Evolutionary conservation across 2,888 invertebrate genomes (phyloP).

Genomic region (Acronicta alni): DNA sequence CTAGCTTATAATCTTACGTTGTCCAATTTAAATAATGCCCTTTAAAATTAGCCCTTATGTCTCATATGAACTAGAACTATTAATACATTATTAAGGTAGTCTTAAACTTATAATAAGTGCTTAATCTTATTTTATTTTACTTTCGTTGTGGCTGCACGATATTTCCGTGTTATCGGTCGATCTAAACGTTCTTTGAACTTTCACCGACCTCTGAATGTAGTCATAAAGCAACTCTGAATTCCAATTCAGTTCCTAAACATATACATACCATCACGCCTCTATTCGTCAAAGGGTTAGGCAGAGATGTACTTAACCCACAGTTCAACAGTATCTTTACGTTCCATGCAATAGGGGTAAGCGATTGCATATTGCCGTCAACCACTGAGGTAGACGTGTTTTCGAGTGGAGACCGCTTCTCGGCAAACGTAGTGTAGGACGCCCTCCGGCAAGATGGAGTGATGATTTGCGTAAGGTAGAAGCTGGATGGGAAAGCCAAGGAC

Average conservation of each 20-base stretch:
- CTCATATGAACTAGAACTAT: conserved; percentile 17
- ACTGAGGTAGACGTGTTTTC: too few relatives aligned
- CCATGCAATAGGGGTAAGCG: too few relatives aligned
- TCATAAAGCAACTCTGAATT: conserved; percentile 61
- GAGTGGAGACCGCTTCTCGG: too few relatives aligned
- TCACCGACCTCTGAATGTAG: conserved; percentile 57
- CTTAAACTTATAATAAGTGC: conserved; percentile 35
- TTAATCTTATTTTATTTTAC: conserved; percentile 38
- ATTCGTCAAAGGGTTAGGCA: too few relatives aligned
- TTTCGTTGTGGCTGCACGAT: conserved; percentile 54
- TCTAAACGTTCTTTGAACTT: conserved; percentile 80
- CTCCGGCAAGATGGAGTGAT: too few relatives aligned
- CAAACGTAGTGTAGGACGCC: too few relatives aligned
- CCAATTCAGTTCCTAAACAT: conserved; percentile 61
- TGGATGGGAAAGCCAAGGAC: too few relatives aligned
- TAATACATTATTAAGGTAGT: conserved; percentile 15
- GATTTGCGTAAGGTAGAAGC: too few relatives aligned
- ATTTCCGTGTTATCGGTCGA: conserved; percentile 73
- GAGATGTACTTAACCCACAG: too few relatives aligned
- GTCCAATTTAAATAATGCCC: not conserved
- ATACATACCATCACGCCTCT: too few relatives aligned
- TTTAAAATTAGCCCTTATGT: conserved; percentile 18
- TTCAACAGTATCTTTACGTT: too few relatives aligned
- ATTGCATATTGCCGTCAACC: too few relatives aligned
- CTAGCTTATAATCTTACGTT: not conserved